Percentiles rank a stretch among this genome's conserved stretches.
Evolutionary conservation across 2,797 vertebrate species (phyloP).

Genomic region (Anableps anableps): DNA sequence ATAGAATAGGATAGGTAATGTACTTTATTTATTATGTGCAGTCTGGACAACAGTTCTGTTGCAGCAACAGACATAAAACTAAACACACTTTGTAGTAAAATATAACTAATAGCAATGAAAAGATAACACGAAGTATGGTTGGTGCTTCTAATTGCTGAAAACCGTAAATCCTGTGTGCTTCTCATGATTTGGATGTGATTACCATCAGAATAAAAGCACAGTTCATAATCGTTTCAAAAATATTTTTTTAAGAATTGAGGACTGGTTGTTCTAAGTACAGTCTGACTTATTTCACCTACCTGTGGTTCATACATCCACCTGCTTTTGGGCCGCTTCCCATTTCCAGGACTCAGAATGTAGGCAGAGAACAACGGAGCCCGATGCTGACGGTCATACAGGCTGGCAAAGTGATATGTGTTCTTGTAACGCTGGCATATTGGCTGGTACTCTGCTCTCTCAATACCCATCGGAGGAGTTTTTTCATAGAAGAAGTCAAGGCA

Average conservation of each 20-base stretch:
- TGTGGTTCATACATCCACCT: constrained; percentile 77
- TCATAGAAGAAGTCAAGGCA: constrained; percentile 70
- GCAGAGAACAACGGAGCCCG: constrained; percentile 69
- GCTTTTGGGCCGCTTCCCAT: constrained; percentile 52
- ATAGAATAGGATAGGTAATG: no score
- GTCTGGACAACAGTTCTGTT: no score
- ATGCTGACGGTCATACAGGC: constrained; percentile 55
- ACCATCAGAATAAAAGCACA: not conserved
- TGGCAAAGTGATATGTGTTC: constrained; percentile 74
- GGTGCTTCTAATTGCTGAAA: no score
- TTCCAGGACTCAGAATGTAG: constrained; percentile 54
- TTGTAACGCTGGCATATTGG: constrained; percentile 74
- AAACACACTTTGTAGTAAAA: no score
- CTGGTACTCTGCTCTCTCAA: constrained; percentile 29
- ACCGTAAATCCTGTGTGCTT: no score
- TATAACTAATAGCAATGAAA: no score
- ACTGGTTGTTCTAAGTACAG: not conserved
- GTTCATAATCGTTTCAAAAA: not conserved
- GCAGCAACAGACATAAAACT: no score
- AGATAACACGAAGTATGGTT: no score
- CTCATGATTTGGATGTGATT: no score
- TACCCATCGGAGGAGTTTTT: constrained; percentile 49
- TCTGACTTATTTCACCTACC: constrained; percentile 42
- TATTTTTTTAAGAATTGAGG: not conserved
- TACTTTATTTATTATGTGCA: no score